These are phyloP conservation scores for Agrypnia vestita DNA, from an alignment of 1,140 invertebrate species.

Conservation along the genomic window DNA sequence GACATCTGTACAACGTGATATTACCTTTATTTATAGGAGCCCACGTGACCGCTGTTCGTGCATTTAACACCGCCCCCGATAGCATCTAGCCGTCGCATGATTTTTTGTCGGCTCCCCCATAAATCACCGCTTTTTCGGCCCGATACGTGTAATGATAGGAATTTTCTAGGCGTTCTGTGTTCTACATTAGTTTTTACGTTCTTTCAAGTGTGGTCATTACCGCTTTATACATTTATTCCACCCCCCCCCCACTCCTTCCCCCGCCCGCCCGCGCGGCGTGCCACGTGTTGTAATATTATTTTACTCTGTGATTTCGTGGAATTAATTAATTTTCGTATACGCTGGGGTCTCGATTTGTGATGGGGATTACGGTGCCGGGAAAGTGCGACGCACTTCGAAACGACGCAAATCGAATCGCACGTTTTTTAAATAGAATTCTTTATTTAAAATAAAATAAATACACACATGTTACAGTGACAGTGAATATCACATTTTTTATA, in stretches of 20 bases:
- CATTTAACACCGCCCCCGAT: conserved; percentile 8
- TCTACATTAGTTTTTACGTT: background rate
- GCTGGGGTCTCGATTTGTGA: too few relatives aligned
- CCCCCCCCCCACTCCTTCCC: background rate
- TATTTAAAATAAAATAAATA: too few relatives aligned
- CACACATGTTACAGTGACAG: too few relatives aligned
- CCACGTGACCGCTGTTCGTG: conserved; percentile 3
- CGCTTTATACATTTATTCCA: background rate
- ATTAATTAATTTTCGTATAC: conserved; percentile 5
- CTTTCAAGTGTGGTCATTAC: background rate
- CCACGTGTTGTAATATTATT: background rate
- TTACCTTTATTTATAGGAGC: background rate
- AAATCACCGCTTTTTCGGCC: conserved; percentile 10
- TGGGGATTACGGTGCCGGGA: too few relatives aligned
- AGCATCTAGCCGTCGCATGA: background rate
- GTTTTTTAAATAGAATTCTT: too few relatives aligned
- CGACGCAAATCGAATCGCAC: too few relatives aligned
- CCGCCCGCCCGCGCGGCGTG: background rate
- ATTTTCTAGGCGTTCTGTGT: conserved; percentile 26
- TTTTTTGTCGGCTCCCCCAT: background rate
- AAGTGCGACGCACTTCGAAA: too few relatives aligned
- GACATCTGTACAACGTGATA: too few relatives aligned
- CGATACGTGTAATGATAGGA: conserved; percentile 19
- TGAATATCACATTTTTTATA: too few relatives aligned
- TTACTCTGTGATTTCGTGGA: background rate